phyloP scores from a whole-genome alignment of 2,797 vertebrate genomes.

The Premnoplex brunnescens region DNA sequence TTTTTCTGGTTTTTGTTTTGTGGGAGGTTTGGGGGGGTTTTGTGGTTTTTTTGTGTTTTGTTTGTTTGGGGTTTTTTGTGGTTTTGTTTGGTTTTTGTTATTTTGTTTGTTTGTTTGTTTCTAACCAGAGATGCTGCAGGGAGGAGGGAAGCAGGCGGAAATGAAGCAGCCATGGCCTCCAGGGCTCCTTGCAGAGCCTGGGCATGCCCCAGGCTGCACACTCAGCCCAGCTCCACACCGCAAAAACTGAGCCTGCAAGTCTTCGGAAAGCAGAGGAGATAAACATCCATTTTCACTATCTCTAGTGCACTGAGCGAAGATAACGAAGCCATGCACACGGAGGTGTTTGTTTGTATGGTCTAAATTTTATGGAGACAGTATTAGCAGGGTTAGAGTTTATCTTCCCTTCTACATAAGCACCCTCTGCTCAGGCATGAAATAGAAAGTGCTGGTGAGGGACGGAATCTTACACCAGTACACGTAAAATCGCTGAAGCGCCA shows the following conservation, averaged over 20 bases:
- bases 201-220: neutral
- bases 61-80: no score
- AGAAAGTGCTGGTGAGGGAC: neutral
- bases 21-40: no score
- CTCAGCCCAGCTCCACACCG: neutral
- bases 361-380: neutral
- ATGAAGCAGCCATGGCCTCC: rapidly evolving
- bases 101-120: no score
- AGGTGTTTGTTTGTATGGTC: neutral
- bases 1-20: no score
- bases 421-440: neutral
- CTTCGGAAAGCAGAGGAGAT: neutral
- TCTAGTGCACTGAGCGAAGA: neutral
- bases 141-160: neutral
- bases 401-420: neutral
- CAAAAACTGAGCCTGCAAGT: neutral
- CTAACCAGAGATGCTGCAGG: neutral
- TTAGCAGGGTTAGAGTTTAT: constrained; percentile 31
- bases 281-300: constrained; percentile 21
- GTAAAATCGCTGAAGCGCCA: neutral
- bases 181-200: rapidly evolving
- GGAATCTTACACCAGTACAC: neutral
- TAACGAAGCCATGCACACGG: neutral
- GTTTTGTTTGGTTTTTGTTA: neutral
- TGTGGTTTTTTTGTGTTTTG: no score